phyloP scores from a whole-genome alignment of 1,140 invertebrate species.

The Zaprionus inermis region DNA sequence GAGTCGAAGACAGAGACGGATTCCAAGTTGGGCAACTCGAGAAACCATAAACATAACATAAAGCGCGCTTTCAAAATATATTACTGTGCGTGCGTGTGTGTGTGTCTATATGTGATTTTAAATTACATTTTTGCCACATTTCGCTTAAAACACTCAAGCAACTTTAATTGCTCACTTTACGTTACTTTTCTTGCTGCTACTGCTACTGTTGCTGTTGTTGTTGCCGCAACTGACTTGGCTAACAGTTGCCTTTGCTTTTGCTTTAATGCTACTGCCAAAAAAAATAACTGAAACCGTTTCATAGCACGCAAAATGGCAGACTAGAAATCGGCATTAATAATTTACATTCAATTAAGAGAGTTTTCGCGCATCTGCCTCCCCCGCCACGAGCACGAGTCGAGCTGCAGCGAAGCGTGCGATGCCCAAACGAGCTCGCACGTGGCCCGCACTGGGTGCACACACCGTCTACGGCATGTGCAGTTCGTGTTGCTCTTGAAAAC shows the following conservation, averaged over 20 bases:
- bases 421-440: conserved; percentile 32
- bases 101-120: conserved; percentile 45
- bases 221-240: conserved; percentile 60
- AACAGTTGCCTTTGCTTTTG: conserved; percentile 49
- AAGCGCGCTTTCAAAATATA: conserved; percentile 76
- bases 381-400: conserved; percentile 15
- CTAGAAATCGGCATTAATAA: conserved; percentile 58
- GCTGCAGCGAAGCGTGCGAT: conserved; percentile 56
- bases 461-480: not conserved
- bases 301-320: conserved; percentile 30
- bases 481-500: conserved; percentile 1
- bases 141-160: conserved; percentile 57
- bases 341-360: conserved; percentile 59
- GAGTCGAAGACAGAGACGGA: conserved; percentile 32
- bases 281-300: conserved; percentile 22
- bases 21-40: conserved; percentile 62
- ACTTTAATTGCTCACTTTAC: conserved; percentile 71
- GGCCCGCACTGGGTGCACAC: not conserved
- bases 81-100: conserved; percentile 14
- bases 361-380: conserved; percentile 48
- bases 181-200: conserved; percentile 48
- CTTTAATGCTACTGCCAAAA: conserved; percentile 51
- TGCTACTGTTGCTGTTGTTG: conserved; percentile 52
- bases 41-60: conserved; percentile 80
- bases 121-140: conserved; percentile 79